Conservation (phyloP, 2,797 vertebrate species). For the Chromobotia macracanthus region DNA sequence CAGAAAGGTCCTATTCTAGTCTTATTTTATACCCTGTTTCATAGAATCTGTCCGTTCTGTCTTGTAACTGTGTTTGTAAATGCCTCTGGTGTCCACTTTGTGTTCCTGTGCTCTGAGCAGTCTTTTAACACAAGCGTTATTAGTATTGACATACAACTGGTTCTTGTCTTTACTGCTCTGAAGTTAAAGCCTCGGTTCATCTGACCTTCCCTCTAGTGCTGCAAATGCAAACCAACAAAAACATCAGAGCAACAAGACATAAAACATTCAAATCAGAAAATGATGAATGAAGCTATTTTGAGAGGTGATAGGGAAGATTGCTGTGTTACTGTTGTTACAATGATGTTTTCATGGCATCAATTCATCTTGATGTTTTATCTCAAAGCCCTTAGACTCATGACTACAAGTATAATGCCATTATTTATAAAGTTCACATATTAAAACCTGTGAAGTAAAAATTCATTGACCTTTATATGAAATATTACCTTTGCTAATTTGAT, state of each 20-base stretch:
- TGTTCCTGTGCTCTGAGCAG: conserved; percentile 47
- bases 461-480: no score
- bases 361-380: background rate
- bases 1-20: no score
- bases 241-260: conserved; percentile 26
- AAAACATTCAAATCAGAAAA: conserved; percentile 25
- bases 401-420: background rate
- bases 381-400: background rate
- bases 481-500: no score
- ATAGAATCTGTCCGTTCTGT: background rate
- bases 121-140: conserved; percentile 44
- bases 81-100: conserved; percentile 5
- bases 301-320: conserved; percentile 11
- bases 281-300: conserved; percentile 31
- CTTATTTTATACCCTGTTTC: background rate
- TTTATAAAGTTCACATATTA: background rate
- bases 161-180: conserved; percentile 34
- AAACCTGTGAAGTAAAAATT: background rate
- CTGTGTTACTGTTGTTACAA: background rate
- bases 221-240: conserved; percentile 39
- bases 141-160: conserved; percentile 15
- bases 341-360: background rate
- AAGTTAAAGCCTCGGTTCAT: background rate
- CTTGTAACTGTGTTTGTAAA: background rate
- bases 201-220: conserved; percentile 1